Evolutionary conservation across 2,113 vertebrate genomes (phyloP), one percentile per base, ranked within the genome.

Genomic region (Gasterosteus aculeatus): DNA sequence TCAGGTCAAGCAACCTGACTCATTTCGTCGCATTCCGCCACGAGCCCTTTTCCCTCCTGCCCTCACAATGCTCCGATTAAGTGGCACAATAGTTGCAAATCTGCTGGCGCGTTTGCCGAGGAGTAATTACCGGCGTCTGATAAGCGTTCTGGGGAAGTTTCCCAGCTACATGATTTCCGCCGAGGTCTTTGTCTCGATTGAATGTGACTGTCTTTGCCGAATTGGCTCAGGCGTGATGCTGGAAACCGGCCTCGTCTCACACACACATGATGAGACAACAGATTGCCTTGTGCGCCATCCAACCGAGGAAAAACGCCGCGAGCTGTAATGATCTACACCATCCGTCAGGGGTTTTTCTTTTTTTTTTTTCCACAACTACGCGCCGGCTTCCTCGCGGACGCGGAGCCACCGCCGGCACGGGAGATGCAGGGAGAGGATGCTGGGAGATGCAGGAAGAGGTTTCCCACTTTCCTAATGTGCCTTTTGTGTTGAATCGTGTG

Each of bases 121-220:
- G 82, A 81, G 83, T 88, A 90, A 92, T 89, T 90, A 90, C 81
- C n/a, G 86, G 77, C 63, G 57, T 88, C 78, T 88, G 88, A 88
- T 91, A 87, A 91, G 88, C 82, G 65, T 89, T 89, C 81, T 87
- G 89, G 90, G 86, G 86, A 88, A 85, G 82, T 92, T 92, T 89
- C 86, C 87, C 87, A 75, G 86, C 84, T 75, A 67, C 82, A 81
- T 85, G 88, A 90, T 88, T 89, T 88, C 87, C 87, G 82, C 84
- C 15, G 82, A 85, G 87, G 78, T 64, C 22, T 84, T 87, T 85
- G 90, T 92, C 87, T 84, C 86, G 80, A 65, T 84, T 87, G 80
- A 79, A 82, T 77, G 87, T 42, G 81, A 85, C 91, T 89, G 88
- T 89, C 80, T 87, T 87, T 91, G 82, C 77, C 31, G 81, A 89